Percentiles rank a stretch among this genome's conserved stretches.
phyloP scores from a whole-genome alignment of 2,888 invertebrate genomes.

The Cryptocephalus primarius region DNA sequence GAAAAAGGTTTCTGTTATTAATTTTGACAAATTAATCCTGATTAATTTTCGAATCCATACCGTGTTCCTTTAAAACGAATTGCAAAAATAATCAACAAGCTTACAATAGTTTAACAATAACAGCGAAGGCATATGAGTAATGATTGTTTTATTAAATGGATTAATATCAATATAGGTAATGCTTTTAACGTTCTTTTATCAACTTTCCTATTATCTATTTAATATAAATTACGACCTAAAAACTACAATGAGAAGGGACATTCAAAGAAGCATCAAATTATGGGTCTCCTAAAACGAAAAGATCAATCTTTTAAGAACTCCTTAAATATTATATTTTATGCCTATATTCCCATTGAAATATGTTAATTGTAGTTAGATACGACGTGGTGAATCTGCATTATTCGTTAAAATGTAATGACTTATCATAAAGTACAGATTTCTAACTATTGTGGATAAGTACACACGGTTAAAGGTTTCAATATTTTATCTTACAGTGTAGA shows the following conservation, averaged over 20 bases:
- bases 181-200: not conserved
- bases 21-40: no score
- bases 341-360: constrained; percentile 9
- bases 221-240: not conserved
- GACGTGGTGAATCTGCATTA: no score
- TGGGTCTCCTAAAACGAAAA: constrained; percentile 2
- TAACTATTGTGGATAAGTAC: no score
- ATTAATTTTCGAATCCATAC: no score
- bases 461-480: no score
- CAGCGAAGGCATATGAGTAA: constrained; percentile 29
- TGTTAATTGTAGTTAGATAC: not conserved
- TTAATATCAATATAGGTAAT: not conserved
- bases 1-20: no score
- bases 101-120: constrained; percentile 4
- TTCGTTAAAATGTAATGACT: no score
- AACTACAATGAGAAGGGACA: constrained; percentile 6
- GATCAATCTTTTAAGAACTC: no score
- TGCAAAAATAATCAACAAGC: not conserved
- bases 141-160: constrained; percentile 26
- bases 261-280: constrained; percentile 17
- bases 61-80: no score
- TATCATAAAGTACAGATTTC: no score
- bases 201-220: not conserved
- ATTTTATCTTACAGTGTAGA: no score
- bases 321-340: constrained; percentile 6